Evolutionary conservation across 2,797 vertebrate species (phyloP), one percentile per base, ranked within the genome.

Genomic region (Oreochromis mossambicus): DNA sequence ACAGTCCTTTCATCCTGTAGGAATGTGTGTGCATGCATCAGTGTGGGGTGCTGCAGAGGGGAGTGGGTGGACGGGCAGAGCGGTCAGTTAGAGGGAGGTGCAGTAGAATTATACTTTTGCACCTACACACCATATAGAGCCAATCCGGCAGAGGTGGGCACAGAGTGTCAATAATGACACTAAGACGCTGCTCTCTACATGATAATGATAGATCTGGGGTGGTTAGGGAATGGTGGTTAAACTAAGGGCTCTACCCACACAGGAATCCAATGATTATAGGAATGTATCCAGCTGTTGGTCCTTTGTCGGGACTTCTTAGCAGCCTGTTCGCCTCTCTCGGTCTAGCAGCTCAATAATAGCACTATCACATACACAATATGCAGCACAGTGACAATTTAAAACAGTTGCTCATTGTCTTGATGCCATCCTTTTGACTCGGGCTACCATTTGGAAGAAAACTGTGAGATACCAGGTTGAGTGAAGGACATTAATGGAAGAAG

Each of bases 201-300:
- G 77, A 79, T 91, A 89, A 94, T 92, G 91, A 92, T 82, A 86
- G 85, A 86, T 73, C 80, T 76, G 5, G 3, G 54, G 61, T 85
- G 46, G 78, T 80, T 83, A 87, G 55, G 80, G 75, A 88, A 77
- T 79, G 50, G 46, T 77, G 76, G 91, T 92, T 91, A 87, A 86
- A 83, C 79, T 84, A 80, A 86, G 77, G 81, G 68, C 58, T 87
- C 81, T 75, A 75, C 80, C 86, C 78, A 87, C 86, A 87, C 51
- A 75, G 38, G 81, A 79, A 82, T 80, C 36, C 81, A 80, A 8
- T 82, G 50, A 89, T 89, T 83, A 86, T n/a, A 66, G 29, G 51
- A 52, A 79, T 82, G 32, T 80, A 54, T 83, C 46, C 11, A 2
- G 52, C 51, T 32, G 76, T 7, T 51, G 43, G 61, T 79, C 68